A percentile compares a stretch with the other conserved stretches of the same genome.
phyloP scores from a whole-genome alignment of 2,888 invertebrate species.

The Leucoptera coffeella region DNA sequence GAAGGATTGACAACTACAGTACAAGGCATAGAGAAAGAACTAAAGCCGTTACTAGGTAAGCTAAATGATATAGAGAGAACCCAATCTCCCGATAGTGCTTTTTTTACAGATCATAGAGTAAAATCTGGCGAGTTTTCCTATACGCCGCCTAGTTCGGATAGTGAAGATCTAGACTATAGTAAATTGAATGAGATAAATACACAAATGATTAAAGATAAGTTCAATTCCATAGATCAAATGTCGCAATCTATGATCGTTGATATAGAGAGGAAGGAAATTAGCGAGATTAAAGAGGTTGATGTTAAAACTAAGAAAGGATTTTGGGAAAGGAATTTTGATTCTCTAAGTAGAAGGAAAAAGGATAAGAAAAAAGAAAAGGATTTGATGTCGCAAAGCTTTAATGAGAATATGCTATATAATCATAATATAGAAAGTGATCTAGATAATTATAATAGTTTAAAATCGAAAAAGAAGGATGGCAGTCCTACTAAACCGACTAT shows the following conservation, averaged over 20 bases:
- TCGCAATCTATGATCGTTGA: conserved; percentile 48
- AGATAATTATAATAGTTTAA: conserved; percentile 39
- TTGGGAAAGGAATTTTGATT: conserved; percentile 49
- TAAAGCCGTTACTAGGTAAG: conserved; percentile 42
- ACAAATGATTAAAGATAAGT: conserved; percentile 34
- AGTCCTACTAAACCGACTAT: conserved; percentile 36
- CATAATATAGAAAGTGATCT: conserved; percentile 44
- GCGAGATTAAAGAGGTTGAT: conserved; percentile 13
- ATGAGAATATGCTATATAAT: conserved; percentile 45
- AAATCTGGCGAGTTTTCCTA: conserved; percentile 44
- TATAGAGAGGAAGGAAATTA: conserved; percentile 27
- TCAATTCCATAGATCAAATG: conserved; percentile 47
- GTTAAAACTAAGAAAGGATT: conserved; percentile 46
- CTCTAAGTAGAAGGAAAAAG: conserved; percentile 28
- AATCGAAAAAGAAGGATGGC: conserved; percentile 23
- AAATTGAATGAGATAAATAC: conserved; percentile 31
- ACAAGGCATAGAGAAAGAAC: conserved; percentile 59
- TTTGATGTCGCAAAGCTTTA: conserved; percentile 48
- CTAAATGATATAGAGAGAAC: conserved; percentile 36
- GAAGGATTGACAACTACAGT: conserved; percentile 64
- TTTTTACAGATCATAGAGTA: conserved; percentile 49
- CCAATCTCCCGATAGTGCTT: conserved; percentile 41
- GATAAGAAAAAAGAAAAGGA: conserved; percentile 43
- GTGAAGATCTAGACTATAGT: conserved; percentile 32
- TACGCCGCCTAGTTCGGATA: conserved; percentile 40